These are phyloP conservation scores for Melipona bicolor DNA, from an alignment of 2,888 invertebrate genomes.

Conservation along the genomic window DNA sequence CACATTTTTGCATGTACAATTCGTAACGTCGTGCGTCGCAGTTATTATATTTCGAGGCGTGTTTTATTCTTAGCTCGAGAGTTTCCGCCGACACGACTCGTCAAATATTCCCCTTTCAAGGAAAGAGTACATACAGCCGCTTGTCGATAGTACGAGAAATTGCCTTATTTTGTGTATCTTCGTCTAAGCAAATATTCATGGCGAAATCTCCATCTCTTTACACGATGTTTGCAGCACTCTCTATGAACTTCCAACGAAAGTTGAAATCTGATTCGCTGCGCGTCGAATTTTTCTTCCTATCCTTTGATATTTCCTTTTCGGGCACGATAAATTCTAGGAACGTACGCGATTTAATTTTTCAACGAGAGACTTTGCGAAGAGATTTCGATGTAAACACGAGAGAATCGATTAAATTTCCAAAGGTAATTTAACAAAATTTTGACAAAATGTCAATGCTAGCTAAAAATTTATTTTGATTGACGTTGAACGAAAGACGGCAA, in stretches of 20 bases:
- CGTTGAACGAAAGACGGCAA: too few relatives aligned
- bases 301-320: too few relatives aligned
- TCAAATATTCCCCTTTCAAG: background rate
- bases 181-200: background rate
- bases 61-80: background rate
- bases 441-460: too few relatives aligned
- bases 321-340: rapidly evolving
- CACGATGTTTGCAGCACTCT: background rate
- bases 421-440: too few relatives aligned
- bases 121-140: background rate
- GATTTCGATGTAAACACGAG: background rate
- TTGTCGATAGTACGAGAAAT: background rate
- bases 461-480: too few relatives aligned
- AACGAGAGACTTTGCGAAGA: too few relatives aligned
- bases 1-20: background rate
- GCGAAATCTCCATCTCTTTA: background rate
- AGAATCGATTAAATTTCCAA: background rate
- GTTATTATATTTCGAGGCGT: background rate
- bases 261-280: background rate
- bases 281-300: background rate
- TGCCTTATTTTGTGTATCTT: background rate
- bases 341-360: background rate
- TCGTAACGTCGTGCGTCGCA: background rate
- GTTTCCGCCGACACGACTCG: background rate
- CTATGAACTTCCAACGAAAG: background rate